Percentiles rank a stretch among this genome's conserved stretches.
Evolutionary conservation across 2,888 invertebrate genomes (phyloP).

Genomic region (Stramonita haemastoma): DNA sequence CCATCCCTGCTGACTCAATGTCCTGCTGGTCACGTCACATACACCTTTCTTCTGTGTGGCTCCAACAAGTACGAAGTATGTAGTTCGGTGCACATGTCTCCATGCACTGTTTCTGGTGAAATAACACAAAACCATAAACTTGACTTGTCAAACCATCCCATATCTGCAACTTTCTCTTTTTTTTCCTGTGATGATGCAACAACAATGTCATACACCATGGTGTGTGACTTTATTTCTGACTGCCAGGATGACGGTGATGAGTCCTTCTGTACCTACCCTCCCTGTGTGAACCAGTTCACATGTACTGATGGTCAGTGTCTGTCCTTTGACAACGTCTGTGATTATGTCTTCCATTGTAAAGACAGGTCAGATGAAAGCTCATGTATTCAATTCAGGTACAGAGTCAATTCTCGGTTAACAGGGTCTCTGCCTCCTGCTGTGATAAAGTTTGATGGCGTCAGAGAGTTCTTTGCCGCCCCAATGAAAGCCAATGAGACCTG

Average conservation of each 20-base stretch:
- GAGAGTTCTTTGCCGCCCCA: background rate
- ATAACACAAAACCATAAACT: too few relatives aligned
- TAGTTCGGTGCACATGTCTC: background rate
- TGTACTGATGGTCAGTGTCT: constrained; percentile 30
- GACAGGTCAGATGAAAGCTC: background rate
- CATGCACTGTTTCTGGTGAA: background rate
- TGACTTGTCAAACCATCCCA: background rate
- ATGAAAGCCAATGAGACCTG: background rate
- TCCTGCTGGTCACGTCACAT: background rate
- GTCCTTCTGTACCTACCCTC: background rate
- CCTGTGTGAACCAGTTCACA: constrained; percentile 16
- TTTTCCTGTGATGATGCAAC: background rate
- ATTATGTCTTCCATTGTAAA: background rate
- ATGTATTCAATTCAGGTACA: background rate
- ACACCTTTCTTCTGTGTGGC: background rate
- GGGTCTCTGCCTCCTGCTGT: background rate
- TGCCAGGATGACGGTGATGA: constrained; percentile 6
- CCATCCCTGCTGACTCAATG: background rate
- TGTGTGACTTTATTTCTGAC: background rate
- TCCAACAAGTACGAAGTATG: background rate
- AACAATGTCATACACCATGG: background rate
- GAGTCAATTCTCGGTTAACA: fast-evolving
- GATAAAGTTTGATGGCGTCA: background rate
- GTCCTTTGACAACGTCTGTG: constrained; percentile 15
- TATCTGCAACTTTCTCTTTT: background rate